Percentiles rank a stretch among this genome's conserved stretches.
phyloP scores from a whole-genome alignment of 2,888 invertebrate genomes.

The Furcula furcula region DNA sequence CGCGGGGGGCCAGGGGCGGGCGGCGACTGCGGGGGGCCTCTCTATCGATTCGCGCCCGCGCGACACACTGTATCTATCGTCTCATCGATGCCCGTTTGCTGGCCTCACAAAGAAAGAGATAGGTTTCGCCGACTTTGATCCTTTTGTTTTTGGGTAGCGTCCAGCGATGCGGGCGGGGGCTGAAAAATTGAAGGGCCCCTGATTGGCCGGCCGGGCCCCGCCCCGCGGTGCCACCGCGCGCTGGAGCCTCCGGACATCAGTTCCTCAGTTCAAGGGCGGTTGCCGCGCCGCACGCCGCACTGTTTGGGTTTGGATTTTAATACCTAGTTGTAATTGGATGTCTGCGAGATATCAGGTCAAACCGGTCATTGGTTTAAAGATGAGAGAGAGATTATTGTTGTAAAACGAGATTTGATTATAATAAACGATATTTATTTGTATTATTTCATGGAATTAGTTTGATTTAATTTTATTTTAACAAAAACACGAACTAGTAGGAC shows the following conservation, averaged over 20 bases:
- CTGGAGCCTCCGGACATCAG: slow-evolving; percentile 48
- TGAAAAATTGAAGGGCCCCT: slow-evolving; percentile 79
- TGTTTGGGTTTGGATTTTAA: slow-evolving; percentile 77
- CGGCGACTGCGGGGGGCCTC: slow-evolving; percentile 36
- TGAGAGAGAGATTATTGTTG: too few relatives aligned
- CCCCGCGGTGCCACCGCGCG: slow-evolving; percentile 51
- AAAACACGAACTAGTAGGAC: too few relatives aligned
- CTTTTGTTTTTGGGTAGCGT: slow-evolving; percentile 83
- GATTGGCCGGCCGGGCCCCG: slow-evolving; percentile 72
- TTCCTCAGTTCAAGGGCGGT: slow-evolving; percentile 80
- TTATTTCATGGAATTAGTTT: too few relatives aligned
- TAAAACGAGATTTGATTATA: too few relatives aligned
- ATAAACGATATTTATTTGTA: too few relatives aligned
- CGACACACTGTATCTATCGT: slow-evolving; percentile 80
- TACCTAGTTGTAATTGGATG: slow-evolving; percentile 1
- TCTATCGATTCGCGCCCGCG: slow-evolving; percentile 80
- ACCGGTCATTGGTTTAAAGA: neutral
- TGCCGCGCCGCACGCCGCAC: slow-evolving; percentile 58
- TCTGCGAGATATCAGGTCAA: neutral
- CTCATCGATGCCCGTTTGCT: slow-evolving; percentile 78
- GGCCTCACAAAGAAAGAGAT: slow-evolving; percentile 82
- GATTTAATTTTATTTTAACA: too few relatives aligned
- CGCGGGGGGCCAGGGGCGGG: slow-evolving; percentile 34
- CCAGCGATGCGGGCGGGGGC: slow-evolving; percentile 80
- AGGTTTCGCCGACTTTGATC: slow-evolving; percentile 82